Percentiles rank a stretch among this genome's conserved stretches.
Conservation (phyloP, 2,113 vertebrate species). For the Oryzias melastigma region DNA sequence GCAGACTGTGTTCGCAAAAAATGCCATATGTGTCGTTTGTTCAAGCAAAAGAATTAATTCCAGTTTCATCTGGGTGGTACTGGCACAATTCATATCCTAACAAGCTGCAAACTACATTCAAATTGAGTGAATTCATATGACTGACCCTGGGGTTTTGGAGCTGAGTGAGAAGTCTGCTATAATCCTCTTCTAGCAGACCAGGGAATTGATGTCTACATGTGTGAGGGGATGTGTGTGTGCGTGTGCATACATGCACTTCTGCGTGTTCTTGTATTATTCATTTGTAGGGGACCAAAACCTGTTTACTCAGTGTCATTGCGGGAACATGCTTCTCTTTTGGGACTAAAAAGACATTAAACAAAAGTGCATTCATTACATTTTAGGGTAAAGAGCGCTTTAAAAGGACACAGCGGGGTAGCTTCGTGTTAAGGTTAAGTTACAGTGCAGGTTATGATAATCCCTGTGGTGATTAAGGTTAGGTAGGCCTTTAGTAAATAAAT, state of each 20-base stretch:
- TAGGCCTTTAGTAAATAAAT: background rate
- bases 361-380: background rate
- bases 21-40: conserved; percentile 26
- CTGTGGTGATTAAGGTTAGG: background rate
- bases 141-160: conserved; percentile 39
- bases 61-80: conserved; percentile 35
- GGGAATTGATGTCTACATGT: conserved; percentile 32
- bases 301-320: conserved; percentile 12
- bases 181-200: conserved; percentile 33
- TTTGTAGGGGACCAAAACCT: conserved; percentile 4
- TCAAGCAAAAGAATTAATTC: conserved; percentile 41
- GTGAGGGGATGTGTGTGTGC: conserved; percentile 15
- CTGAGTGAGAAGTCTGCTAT: conserved; percentile 35
- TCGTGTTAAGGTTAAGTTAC: background rate
- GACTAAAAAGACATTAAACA: conserved; percentile 12
- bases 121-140: conserved; percentile 39
- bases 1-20: conserved; percentile 9
- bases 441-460: background rate
- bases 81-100: conserved; percentile 35
- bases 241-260: background rate
- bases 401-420: background rate
- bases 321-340: background rate
- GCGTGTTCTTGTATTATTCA: conserved; percentile 19
- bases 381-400: conserved; percentile 4
- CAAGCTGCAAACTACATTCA: conserved; percentile 45